Evolutionary conservation across 2,888 invertebrate genomes (phyloP).

Genomic region (Thyatira batis): DNA sequence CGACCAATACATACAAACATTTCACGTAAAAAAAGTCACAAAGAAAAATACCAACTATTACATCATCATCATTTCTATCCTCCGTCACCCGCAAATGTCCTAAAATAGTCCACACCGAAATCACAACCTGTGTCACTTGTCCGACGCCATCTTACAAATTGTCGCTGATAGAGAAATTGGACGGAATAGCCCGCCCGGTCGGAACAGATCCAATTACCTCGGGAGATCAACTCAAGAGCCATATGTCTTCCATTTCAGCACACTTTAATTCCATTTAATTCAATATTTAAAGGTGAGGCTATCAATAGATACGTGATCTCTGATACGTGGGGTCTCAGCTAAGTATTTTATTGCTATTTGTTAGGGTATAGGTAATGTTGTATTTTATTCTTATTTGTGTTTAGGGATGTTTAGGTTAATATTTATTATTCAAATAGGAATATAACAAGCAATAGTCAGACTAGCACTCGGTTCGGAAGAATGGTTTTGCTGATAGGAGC

Average conservation of each 20-base stretch:
- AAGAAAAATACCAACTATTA: background rate
- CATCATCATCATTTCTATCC: background rate
- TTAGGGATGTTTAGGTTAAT: too few species aligned
- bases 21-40: background rate
- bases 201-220: constrained; percentile 1
- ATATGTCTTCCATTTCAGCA: constrained; percentile 4
- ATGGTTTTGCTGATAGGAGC: too few species aligned
- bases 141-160: background rate
- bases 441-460: too few species aligned
- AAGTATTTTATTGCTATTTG: too few species aligned
- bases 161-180: constrained; percentile 2
- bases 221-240: constrained; percentile 2
- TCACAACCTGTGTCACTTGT: background rate
- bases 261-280: constrained; percentile 4
- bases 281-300: background rate
- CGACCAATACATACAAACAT: too few species aligned
- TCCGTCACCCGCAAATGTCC: background rate
- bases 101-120: background rate
- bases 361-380: too few species aligned
- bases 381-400: too few species aligned
- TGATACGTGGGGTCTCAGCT: background rate
- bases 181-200: background rate
- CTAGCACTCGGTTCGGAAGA: too few species aligned
- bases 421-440: too few species aligned
- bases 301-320: background rate